Evolutionary conservation across 1,140 invertebrate species (phyloP), one percentile per base, ranked within the genome.

Genomic region (Lycorma delicatula): DNA sequence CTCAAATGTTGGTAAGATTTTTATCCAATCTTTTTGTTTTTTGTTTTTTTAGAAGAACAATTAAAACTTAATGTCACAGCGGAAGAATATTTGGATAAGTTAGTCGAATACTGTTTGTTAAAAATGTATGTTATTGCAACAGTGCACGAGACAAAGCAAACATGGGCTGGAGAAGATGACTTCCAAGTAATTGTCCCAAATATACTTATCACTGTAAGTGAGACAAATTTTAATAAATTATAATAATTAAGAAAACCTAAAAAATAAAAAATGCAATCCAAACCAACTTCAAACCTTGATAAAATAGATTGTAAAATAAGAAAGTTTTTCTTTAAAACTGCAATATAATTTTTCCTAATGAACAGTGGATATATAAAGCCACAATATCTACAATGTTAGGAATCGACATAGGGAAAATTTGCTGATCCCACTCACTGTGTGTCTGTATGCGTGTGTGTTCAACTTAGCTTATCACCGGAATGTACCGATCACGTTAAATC

Each of bases 101-200:
- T 86, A 36, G 82, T 84, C 0, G 84, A 86, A 62, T 80, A 84
- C 64, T 75, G 77, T 20, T 77, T 83, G 67, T 76, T 87, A 36
- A 85, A 84, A 66, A 77, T 85, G 22, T 79, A 81, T 57, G 79
- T 79, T 7, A 78, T 83, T 69, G 81, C 81, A 18, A 78, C 75
- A 55, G 83, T 86, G 0, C 76, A 80, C 61, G 82, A 85, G 63
- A 87, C 84, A 0, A 75, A 77, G 11, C 83, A 85, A 66, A 75
- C 79, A 4, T 85, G 83, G 81, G 79, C 78, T 36, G 81, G 83
- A 54, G 82, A 84, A 63, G 82, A 85, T 64, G 81, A 84, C 65
- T 84, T 85, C 69, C 75, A 76, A 29, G 72, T 86, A 16, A 72
- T 76, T 18, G 83, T 83, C 64, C 83, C 84, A 9, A 72, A 70